Percentiles rank a stretch among this genome's conserved stretches.
phyloP scores from a whole-genome alignment of 64 coral and sea anemone genomes.

The Stichodactyla helianthus region DNA sequence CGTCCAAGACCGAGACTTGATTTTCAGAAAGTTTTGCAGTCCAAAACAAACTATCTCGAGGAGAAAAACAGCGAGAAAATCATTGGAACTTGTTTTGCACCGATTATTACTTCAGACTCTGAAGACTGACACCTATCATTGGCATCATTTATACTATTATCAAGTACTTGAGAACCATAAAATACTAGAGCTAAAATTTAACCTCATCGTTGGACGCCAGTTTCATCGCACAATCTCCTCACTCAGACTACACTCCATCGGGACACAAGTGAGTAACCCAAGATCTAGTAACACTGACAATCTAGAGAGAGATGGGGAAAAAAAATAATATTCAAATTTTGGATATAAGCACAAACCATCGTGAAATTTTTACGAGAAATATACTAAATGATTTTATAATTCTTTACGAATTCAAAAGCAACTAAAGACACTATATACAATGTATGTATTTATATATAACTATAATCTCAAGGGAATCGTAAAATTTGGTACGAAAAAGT shows the following conservation, averaged over 20 bases:
- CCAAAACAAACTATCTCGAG: constrained; percentile 4
- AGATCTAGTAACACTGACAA: not conserved
- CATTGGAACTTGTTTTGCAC: constrained; percentile 6
- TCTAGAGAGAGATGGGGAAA: not conserved
- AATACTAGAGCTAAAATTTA: not conserved
- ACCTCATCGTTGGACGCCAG: not conserved
- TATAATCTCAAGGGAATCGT: not conserved
- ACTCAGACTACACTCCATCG: not conserved
- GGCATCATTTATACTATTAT: not conserved
- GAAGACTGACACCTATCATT: not conserved
- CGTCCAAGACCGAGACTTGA: constrained; percentile 46
- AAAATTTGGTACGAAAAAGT: not conserved
- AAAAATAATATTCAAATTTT: not conserved
- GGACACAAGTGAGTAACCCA: not conserved
- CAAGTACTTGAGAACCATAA: not conserved
- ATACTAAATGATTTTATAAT: constrained; percentile 6
- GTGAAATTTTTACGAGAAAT: not conserved
- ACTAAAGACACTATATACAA: not conserved
- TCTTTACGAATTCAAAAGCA: not conserved
- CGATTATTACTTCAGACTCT: not conserved
- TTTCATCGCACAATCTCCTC: not conserved
- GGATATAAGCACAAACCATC: not conserved
- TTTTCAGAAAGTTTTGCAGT: constrained; percentile 55
- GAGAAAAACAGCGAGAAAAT: not conserved
- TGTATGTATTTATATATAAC: not conserved